phyloP scores from a whole-genome alignment of 2,113 vertebrate species.

The Strigops habroptila region DNA sequence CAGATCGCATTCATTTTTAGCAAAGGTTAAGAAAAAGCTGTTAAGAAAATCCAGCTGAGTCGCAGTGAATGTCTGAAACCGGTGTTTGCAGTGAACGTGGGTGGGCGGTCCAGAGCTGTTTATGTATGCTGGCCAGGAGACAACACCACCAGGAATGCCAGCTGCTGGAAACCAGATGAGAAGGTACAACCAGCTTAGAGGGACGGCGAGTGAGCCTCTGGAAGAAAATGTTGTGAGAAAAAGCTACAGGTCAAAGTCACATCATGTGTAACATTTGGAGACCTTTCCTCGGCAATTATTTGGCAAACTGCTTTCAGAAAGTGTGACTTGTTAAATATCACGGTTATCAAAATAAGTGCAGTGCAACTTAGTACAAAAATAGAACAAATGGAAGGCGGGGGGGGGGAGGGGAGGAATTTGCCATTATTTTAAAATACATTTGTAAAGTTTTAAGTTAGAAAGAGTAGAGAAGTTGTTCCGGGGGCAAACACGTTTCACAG shows the following conservation, averaged over 20 bases:
- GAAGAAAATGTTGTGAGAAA: not conserved
- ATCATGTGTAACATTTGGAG: not conserved
- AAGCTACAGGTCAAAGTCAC: not conserved
- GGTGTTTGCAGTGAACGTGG: constrained; percentile 41
- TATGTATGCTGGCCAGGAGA: constrained; percentile 61
- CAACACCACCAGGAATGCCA: constrained; percentile 40
- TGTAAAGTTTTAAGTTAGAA: not conserved
- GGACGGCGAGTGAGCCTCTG: not conserved
- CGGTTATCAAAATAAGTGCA: not conserved
- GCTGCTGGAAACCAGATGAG: constrained; percentile 71
- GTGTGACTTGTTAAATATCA: not conserved
- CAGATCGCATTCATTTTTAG: constrained; percentile 50
- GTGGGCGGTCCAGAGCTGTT: constrained; percentile 58
- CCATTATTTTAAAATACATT: not conserved
- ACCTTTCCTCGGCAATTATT: not conserved
- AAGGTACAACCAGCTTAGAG: not conserved
- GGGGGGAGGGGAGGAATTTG: fast-evolving
- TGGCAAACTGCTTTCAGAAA: not conserved
- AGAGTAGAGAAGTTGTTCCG: not conserved
- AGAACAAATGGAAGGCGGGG: not conserved
- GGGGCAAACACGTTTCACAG: not conserved
- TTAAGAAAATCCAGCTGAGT: constrained; percentile 38
- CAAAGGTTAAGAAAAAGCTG: constrained; percentile 45
- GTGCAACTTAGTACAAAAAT: not conserved
- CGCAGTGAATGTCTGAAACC: constrained; percentile 40